Evolutionary conservation across 2,888 invertebrate genomes (phyloP).

Genomic region (Drosophila tanythrix): DNA sequence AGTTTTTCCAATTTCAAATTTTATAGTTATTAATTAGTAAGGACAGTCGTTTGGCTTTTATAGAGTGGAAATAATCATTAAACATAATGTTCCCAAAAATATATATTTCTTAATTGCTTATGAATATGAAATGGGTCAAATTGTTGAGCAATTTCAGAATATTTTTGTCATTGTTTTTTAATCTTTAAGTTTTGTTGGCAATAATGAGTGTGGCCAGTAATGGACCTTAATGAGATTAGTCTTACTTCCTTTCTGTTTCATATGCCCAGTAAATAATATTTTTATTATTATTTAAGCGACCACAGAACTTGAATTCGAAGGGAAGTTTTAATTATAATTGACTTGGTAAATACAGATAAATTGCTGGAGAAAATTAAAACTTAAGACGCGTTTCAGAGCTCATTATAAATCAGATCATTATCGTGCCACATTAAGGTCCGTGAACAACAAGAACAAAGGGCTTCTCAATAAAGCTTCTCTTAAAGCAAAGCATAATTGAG

Average conservation of each 20-base stretch:
- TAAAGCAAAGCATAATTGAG: neutral
- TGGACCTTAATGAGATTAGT: neutral
- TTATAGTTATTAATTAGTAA: constrained; percentile 47
- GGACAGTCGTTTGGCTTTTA: constrained; percentile 24
- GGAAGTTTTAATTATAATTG: neutral
- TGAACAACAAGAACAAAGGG: neutral
- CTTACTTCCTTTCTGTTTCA: neutral
- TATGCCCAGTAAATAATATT: too few relatives aligned
- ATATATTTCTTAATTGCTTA: constrained; percentile 6
- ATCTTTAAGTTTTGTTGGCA: neutral
- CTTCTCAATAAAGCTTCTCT: neutral
- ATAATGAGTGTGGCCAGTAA: neutral
- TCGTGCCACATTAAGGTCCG: neutral
- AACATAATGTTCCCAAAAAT: constrained; percentile 9
- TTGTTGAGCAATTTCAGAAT: constrained; percentile 1
- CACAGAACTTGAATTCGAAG: neutral
- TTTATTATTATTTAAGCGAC: neutral
- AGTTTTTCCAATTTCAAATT: constrained; percentile 26
- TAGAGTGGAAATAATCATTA: constrained; percentile 20
- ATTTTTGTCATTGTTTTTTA: neutral
- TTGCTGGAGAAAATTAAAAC: neutral
- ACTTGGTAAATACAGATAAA: neutral
- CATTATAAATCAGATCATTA: constrained; percentile 1
- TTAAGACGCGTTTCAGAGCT: neutral
- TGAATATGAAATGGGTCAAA: neutral